A percentile compares a stretch with the other conserved stretches of the same genome.
Evolutionary conservation across 2,888 invertebrate genomes (phyloP).

Genomic region (Sphaeridia pumilis): DNA sequence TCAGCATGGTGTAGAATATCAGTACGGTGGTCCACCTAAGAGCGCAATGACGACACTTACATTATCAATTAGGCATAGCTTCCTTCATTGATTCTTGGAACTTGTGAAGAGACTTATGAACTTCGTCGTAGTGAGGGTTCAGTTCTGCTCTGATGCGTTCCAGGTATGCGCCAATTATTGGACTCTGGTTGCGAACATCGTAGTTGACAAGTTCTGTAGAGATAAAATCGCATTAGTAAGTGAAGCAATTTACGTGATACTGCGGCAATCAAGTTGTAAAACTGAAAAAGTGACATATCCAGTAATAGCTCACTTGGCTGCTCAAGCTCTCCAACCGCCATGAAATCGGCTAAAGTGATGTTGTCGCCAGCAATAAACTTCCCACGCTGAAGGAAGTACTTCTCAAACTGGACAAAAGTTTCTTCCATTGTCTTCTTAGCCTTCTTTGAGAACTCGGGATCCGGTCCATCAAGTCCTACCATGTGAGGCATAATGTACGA

Average conservation of each 20-base stretch:
- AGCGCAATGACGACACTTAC: no score
- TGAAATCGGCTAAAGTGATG: slow-evolving; percentile 6
- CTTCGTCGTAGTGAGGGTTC: slow-evolving; percentile 11
- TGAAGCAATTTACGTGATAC: not conserved
- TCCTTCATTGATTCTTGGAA: not conserved
- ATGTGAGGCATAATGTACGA: slow-evolving; percentile 46
- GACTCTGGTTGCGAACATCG: slow-evolving; percentile 1
- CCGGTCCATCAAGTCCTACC: slow-evolving; percentile 35
- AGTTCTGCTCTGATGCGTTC: not conserved
- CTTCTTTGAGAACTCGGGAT: not conserved
- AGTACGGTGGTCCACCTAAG: no score
- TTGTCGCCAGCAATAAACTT: slow-evolving; percentile 7
- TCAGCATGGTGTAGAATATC: no score
- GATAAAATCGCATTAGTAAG: not conserved
- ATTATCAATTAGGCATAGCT: no score
- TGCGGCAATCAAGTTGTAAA: not conserved
- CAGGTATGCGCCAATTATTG: slow-evolving; percentile 2
- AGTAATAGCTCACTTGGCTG: slow-evolving; percentile 1
- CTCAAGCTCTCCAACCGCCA: slow-evolving; percentile 12
- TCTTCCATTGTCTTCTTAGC: slow-evolving; percentile 3
- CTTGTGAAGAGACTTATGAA: not conserved
- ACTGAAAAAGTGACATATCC: not conserved
- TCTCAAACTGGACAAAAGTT: slow-evolving; percentile 5
- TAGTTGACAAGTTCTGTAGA: slow-evolving; percentile 7
- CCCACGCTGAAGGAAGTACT: slow-evolving; percentile 2